Evolutionary conservation across 2,888 invertebrate species (phyloP).

Genomic region (Hirtodrosophila histrioides): DNA sequence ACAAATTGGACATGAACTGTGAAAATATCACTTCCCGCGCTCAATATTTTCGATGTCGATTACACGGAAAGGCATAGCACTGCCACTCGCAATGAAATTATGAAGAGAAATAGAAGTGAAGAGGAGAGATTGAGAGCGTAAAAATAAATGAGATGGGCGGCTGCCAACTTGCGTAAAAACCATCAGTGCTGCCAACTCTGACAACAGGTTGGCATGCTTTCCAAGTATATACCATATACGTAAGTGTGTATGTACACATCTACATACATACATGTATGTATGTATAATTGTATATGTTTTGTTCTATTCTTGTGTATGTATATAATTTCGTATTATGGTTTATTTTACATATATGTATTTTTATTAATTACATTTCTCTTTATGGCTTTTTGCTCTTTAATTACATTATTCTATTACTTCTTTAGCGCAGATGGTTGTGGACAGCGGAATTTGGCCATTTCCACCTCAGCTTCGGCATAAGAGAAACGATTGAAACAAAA

Average conservation of each 20-base stretch:
- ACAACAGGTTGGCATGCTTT: slow-evolving; percentile 46
- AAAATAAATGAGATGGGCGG: slow-evolving; percentile 14
- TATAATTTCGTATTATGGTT: slow-evolving; percentile 20
- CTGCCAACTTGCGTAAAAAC: slow-evolving; percentile 39
- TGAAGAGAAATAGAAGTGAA: slow-evolving; percentile 41
- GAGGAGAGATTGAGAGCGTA: slow-evolving; percentile 41
- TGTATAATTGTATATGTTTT: slow-evolving; percentile 1
- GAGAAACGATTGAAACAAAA: slow-evolving; percentile 91
- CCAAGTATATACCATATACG: not conserved
- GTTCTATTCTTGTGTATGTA: slow-evolving; percentile 10
- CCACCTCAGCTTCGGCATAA: slow-evolving; percentile 93
- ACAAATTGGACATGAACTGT: slow-evolving; percentile 37
- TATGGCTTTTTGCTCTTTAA: slow-evolving; percentile 15
- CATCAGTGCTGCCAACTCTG: slow-evolving; percentile 42
- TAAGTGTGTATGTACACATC: slow-evolving; percentile 1
- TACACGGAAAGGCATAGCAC: slow-evolving; percentile 44
- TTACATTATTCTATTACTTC: slow-evolving; percentile 55
- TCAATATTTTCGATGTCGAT: slow-evolving; percentile 58
- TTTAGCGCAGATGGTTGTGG: slow-evolving; percentile 89
- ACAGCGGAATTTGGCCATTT: slow-evolving; percentile 91
- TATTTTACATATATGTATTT: slow-evolving; percentile 27
- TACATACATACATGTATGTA: not conserved
- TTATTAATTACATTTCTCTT: slow-evolving; percentile 42
- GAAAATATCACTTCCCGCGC: slow-evolving; percentile 66
- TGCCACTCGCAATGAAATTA: slow-evolving; percentile 52